Percentiles rank a stretch among this genome's conserved stretches.
Conservation (phyloP, 1,140 invertebrate species). For the Probaryconus sp. region DNA sequence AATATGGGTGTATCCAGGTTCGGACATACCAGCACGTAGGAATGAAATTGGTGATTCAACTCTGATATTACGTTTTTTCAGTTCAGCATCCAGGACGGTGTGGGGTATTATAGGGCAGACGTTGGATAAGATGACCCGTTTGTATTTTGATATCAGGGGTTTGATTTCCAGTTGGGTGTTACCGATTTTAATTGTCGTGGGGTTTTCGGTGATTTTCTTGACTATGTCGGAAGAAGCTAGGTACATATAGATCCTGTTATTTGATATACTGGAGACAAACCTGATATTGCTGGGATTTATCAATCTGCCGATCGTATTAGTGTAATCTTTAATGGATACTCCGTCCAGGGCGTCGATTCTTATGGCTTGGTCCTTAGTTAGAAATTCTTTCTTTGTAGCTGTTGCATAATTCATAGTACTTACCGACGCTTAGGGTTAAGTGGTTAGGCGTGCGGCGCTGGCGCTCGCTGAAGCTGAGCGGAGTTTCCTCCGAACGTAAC, state of each 20-base stretch:
- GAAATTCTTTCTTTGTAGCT: constrained; percentile 14
- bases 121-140: constrained; percentile 22
- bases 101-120: constrained; percentile 33
- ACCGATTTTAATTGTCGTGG: constrained; percentile 5
- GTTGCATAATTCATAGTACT: constrained; percentile 5
- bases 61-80: constrained; percentile 3
- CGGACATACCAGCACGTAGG: constrained; percentile 10
- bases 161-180: constrained; percentile 1
- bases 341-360: constrained; percentile 16
- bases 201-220: constrained; percentile 1
- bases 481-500: too few relatives aligned
- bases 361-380: constrained; percentile 21
- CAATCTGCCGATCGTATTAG: background rate
- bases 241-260: constrained; percentile 22
- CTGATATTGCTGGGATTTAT: constrained; percentile 6
- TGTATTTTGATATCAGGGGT: constrained; percentile 12
- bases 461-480: too few relatives aligned
- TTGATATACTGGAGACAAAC: constrained; percentile 22
- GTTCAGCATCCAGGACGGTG: background rate
- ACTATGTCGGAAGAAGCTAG: constrained; percentile 4
- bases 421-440: too few relatives aligned
- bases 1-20: constrained; percentile 26
- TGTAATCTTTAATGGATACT: constrained; percentile 15
- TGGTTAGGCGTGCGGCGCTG: too few relatives aligned
- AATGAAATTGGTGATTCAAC: constrained; percentile 18